Evolutionary conservation across 2,113 vertebrate species (phyloP), one percentile per base, ranked within the genome.

Genomic region (Acinonyx jubatus): DNA sequence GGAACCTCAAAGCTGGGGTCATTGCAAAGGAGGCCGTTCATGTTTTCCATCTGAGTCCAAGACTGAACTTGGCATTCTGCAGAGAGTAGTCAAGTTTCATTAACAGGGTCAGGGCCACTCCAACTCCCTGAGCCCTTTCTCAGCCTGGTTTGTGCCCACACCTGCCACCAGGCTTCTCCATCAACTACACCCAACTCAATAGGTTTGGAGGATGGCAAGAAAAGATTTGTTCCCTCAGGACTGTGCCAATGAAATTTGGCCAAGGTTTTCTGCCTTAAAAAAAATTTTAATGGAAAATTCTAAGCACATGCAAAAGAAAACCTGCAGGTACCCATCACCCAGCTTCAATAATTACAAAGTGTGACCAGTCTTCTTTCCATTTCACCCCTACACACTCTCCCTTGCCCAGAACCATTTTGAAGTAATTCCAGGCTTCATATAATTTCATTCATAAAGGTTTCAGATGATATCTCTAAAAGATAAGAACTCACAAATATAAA

Each of bases 1-100:
- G 91, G 87, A 80, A 79, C 96, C 95, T 97, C 90, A 68, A 87
- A 81, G 93, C 97, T 23, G 78, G 94, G 93, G 96, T 94, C 95
- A 94, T 13, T 19, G 94, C 48, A n/a, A 68, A 97, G 82, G 65
- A 89, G 52, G 66, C 80, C 1, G 27, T 86, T 91, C 83, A 45
- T 74, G 79, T 63, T 97, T 97, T 95, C 93, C 95, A 92, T 90
- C 83, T 73, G 82, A 92, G 81, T 57, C 55, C 38, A 52, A 61
- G 81, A 9, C 38, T 76, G 55, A 71, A 78, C 87, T 95, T 94
- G 88, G 95, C 18, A 0, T 65, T 90, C 88, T 65, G 76, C 15
- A 48, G 65, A 88, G 57, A 68, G 41, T 25, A 63, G 93, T 95
- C 91, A 83, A 29, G 23, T 86, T 88, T 85, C 66, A 81, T 83